These are phyloP conservation scores for Helogale parvula DNA, from an alignment of 2,113 vertebrate species.

Conservation along the genomic window DNA sequence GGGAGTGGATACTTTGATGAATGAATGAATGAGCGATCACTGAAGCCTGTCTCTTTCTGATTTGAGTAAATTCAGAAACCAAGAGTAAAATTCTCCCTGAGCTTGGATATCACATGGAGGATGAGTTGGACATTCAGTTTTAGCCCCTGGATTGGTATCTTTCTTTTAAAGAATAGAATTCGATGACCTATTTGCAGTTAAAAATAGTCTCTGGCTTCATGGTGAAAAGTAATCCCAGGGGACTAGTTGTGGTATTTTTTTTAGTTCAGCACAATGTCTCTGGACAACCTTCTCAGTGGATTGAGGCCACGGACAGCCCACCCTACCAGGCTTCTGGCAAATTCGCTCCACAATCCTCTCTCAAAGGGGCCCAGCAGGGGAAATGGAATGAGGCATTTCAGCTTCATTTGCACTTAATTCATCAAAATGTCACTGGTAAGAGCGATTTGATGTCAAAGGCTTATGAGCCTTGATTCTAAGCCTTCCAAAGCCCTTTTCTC, in stretches of 20 bases:
- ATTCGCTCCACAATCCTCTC: background rate
- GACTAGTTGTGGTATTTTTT: constrained; percentile 31
- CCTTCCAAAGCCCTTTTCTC: constrained; percentile 62
- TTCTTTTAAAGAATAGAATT: constrained; percentile 56
- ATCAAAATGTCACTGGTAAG: constrained; percentile 75
- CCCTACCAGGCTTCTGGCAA: background rate
- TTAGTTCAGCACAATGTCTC: constrained; percentile 53
- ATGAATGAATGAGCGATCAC: background rate
- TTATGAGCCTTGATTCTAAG: constrained; percentile 72
- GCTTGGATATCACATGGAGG: fast-evolving
- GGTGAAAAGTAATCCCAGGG: constrained; percentile 62
- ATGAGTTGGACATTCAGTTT: background rate
- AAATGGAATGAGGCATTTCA: constrained; percentile 58
- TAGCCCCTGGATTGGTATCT: background rate
- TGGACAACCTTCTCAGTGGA: constrained; percentile 21
- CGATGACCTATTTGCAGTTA: constrained; percentile 70
- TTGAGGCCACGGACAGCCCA: background rate
- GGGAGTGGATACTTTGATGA: background rate
- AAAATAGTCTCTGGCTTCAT: constrained; percentile 67
- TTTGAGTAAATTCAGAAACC: background rate
- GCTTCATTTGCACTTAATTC: constrained; percentile 74
- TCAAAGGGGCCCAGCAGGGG: background rate
- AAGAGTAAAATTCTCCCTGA: background rate
- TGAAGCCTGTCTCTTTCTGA: background rate
- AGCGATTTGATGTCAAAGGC: constrained; percentile 70